Evolutionary conservation across 2,113 vertebrate genomes (phyloP).

Genomic region (Cinclus mexicanus): DNA sequence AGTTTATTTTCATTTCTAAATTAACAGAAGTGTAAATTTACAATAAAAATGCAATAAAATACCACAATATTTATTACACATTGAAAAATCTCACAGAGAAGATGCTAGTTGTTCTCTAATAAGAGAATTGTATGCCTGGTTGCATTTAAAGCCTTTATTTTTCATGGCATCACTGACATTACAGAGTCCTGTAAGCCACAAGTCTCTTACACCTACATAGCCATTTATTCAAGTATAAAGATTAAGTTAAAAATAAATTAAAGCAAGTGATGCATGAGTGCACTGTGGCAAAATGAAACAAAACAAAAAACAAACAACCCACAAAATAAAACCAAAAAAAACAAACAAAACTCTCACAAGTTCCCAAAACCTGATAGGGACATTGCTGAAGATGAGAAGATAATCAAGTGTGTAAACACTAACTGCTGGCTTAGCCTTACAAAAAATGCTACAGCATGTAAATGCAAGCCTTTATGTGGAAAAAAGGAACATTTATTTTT

Average conservation of each 20-base stretch:
- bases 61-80: background rate
- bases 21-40: background rate
- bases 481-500: background rate
- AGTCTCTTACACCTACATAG: background rate
- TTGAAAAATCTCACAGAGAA: background rate
- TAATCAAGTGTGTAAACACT: constrained; percentile 14
- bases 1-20: background rate
- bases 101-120: background rate
- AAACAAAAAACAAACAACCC: background rate
- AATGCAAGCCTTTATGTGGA: background rate
- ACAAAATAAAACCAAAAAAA: background rate
- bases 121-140: background rate
- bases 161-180: background rate
- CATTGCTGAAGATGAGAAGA: background rate
- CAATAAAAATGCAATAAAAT: background rate
- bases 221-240: background rate
- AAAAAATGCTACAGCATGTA: background rate
- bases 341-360: background rate
- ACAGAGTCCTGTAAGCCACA: background rate
- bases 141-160: constrained; percentile 5
- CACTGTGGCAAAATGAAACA: background rate
- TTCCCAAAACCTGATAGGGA: constrained; percentile 11
- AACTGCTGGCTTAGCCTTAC: background rate
- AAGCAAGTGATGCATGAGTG: constrained; percentile 35
- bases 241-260: constrained; percentile 54